A percentile compares a stretch with the other conserved stretches of the same genome.
Evolutionary conservation across 2,888 invertebrate genomes (phyloP).

Genomic region (Busseola fusca): DNA sequence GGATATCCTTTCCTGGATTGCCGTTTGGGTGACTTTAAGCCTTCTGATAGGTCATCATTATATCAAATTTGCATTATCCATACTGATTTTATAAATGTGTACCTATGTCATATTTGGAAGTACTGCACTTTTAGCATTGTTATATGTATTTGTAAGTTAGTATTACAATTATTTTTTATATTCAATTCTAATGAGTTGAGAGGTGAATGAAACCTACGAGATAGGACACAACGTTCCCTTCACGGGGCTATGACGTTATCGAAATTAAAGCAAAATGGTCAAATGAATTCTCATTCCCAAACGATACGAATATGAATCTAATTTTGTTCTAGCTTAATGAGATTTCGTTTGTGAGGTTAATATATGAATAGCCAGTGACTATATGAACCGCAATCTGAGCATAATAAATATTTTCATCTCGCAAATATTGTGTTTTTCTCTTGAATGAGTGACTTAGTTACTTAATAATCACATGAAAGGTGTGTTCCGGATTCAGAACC

Average conservation of each 20-base stretch:
- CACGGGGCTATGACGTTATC: conserved; percentile 4
- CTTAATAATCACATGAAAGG: neutral
- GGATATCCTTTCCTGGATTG: no score
- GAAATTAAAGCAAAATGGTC: conserved; percentile 7
- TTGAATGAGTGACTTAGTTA: neutral
- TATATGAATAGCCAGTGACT: conserved; percentile 1
- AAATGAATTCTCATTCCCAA: conserved; percentile 1
- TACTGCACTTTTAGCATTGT: conserved; percentile 9
- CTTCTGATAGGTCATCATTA: no score
- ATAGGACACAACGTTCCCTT: conserved; percentile 3
- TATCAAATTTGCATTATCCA: no score
- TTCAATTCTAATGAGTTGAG: conserved; percentile 48
- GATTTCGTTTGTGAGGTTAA: conserved; percentile 12
- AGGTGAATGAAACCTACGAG: conserved; percentile 32
- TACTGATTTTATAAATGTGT: neutral
- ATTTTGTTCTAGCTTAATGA: conserved; percentile 31
- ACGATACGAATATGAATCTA: conserved; percentile 9
- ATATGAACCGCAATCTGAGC: neutral
- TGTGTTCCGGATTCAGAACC: no score
- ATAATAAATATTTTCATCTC: neutral
- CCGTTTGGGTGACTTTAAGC: no score
- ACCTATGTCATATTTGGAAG: neutral
- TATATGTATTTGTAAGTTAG: no score
- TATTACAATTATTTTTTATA: conserved; percentile 11
- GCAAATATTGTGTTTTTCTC: neutral